Conservation (phyloP, 2,797 vertebrate species). For the Pipistrellus pipistrellus region DNA sequence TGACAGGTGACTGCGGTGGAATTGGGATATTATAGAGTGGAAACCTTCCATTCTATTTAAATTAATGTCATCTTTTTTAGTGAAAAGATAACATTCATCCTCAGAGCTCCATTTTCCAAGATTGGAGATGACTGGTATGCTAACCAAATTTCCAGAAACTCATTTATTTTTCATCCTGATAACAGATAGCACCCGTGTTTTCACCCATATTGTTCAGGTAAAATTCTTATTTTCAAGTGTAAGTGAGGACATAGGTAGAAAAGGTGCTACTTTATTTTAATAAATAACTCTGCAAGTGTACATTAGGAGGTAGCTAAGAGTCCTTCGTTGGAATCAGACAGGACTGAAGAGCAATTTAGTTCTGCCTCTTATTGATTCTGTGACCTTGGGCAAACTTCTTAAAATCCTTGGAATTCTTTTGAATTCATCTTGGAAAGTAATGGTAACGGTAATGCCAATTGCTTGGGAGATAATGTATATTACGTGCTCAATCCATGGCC, state of each 20-base stretch:
- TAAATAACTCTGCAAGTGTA: background rate
- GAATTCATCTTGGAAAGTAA: background rate
- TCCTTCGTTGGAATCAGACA: background rate
- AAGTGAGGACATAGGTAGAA: background rate
- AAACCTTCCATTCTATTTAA: slow-evolving; percentile 66
- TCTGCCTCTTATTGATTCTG: slow-evolving; percentile 5
- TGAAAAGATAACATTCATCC: slow-evolving; percentile 62
- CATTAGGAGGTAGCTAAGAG: background rate
- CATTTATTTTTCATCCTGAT: slow-evolving; percentile 42
- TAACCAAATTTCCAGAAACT: slow-evolving; percentile 46
- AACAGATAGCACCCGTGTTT: background rate
- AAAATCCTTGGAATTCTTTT: slow-evolving; percentile 3
- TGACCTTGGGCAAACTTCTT: background rate
- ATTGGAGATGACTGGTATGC: slow-evolving; percentile 1
- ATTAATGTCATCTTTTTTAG: slow-evolving; percentile 63
- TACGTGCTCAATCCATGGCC: background rate
- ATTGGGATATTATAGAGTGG: slow-evolving; percentile 21
- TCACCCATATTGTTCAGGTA: background rate
- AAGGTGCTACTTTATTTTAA: background rate
- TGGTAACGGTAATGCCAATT: background rate
- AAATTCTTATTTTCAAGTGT: slow-evolving; percentile 25
- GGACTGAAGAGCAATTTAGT: background rate
- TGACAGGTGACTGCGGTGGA: slow-evolving; percentile 64
- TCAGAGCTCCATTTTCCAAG: slow-evolving; percentile 64
- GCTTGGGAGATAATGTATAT: background rate